These are phyloP conservation scores for Brachyistius frenatus DNA, from an alignment of 2,113 vertebrate genomes.

Conservation along the genomic window DNA sequence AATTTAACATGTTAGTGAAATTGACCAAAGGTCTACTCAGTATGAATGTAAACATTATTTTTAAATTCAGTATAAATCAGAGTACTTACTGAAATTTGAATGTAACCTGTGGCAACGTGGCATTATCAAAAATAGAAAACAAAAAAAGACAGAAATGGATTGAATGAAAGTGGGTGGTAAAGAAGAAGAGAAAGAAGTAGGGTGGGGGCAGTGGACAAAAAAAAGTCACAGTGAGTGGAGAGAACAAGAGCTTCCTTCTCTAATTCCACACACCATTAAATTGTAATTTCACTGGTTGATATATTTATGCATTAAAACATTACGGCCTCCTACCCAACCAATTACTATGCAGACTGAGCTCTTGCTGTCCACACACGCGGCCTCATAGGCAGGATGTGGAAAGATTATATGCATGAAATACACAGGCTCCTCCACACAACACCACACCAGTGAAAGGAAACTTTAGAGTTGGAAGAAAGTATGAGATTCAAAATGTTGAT, in stretches of 20 bases:
- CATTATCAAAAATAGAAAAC: background rate
- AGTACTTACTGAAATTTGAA: background rate
- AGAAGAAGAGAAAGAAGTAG: slow-evolving; percentile 3
- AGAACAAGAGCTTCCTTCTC: slow-evolving; percentile 61
- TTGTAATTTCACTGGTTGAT: slow-evolving; percentile 72
- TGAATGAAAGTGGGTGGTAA: slow-evolving; percentile 9
- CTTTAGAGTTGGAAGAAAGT: background rate
- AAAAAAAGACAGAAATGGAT: background rate
- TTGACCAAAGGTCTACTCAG: background rate
- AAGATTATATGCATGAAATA: slow-evolving; percentile 39
- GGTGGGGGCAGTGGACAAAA: background rate
- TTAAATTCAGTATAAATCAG: slow-evolving; percentile 1
- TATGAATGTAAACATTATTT: background rate
- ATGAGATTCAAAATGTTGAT: background rate
- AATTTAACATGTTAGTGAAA: background rate
- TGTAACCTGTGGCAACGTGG: no score
- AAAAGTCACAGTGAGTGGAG: slow-evolving; percentile 23
- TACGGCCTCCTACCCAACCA: slow-evolving; percentile 56
- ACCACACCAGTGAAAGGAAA: background rate
- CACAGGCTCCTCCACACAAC: slow-evolving; percentile 6
- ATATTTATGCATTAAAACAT: slow-evolving; percentile 76
- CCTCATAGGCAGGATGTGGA: slow-evolving; percentile 33
- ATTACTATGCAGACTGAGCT: slow-evolving; percentile 60
- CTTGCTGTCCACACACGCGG: slow-evolving; percentile 31
- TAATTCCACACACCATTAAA: slow-evolving; percentile 78